These are phyloP conservation scores for Chloroclysta siterata DNA, from an alignment of 2,888 invertebrate genomes.

Conservation along the genomic window DNA sequence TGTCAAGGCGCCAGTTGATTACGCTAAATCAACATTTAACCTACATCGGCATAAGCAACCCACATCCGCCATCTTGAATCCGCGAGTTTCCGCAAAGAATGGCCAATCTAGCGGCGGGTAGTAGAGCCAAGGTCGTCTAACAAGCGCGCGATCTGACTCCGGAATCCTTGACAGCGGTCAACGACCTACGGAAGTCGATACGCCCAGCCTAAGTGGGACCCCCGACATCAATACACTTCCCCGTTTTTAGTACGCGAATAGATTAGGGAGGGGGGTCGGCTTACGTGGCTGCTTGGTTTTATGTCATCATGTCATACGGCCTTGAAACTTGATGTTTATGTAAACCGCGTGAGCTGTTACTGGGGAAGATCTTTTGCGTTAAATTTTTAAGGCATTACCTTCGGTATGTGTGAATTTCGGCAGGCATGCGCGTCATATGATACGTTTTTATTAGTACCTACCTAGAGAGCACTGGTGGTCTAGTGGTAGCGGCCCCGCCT, in stretches of 20 bases:
- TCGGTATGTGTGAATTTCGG: neutral
- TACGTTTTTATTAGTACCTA: neutral
- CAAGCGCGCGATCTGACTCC: conserved; percentile 66
- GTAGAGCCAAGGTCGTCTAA: conserved; percentile 73
- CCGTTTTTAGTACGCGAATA: conserved; percentile 41
- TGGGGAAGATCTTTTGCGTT: conserved; percentile 45
- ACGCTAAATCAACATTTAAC: conserved; percentile 2
- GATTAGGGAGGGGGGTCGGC: conserved; percentile 45
- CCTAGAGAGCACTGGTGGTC: no score
- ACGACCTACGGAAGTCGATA: conserved; percentile 74
- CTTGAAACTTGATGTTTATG: conserved; percentile 70
- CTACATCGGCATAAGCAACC: conserved; percentile 23
- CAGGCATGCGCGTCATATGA: neutral
- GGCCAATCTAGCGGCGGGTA: conserved; percentile 58
- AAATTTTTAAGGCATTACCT: neutral
- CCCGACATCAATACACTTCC: conserved; percentile 58
- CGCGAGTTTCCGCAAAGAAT: conserved; percentile 37
- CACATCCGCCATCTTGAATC: conserved; percentile 39
- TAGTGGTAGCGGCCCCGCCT: no score
- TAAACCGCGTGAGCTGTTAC: conserved; percentile 62
- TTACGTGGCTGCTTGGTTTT: conserved; percentile 59
- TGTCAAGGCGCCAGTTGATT: conserved; percentile 14
- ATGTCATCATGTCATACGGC: conserved; percentile 72
- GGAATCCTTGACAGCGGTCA: conserved; percentile 76
- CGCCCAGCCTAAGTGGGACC: conserved; percentile 60